phyloP scores from a whole-genome alignment of 2,113 vertebrate species.

The Toxostoma redivivum region DNA sequence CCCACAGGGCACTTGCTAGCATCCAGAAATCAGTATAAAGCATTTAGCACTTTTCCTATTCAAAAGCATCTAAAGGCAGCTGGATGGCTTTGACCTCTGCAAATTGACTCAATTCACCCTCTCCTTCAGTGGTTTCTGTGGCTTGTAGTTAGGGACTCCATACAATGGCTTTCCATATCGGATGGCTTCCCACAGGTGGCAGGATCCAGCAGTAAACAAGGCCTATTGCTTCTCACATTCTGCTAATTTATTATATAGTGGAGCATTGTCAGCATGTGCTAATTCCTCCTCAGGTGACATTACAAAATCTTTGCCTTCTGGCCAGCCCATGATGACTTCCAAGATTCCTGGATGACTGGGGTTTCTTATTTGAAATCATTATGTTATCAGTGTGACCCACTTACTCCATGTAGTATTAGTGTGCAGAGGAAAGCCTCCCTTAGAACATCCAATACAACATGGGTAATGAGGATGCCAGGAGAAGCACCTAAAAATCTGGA shows the following conservation, averaged over 20 bases:
- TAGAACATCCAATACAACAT: not conserved
- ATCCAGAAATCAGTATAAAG: not conserved
- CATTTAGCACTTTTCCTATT: not conserved
- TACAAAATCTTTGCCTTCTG: not conserved
- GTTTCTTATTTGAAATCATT: not conserved
- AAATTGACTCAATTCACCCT: fast-evolving
- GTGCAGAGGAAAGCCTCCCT: not conserved
- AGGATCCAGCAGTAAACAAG: not conserved
- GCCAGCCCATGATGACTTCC: not conserved
- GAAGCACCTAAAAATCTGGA: not conserved
- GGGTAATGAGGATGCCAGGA: not conserved
- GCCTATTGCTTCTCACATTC: fast-evolving
- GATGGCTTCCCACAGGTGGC: not conserved
- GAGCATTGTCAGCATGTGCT: not conserved
- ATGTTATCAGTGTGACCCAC: not conserved
- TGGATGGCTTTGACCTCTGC: not conserved
- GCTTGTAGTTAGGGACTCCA: not conserved
- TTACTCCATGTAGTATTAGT: not conserved
- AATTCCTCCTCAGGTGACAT: not conserved
- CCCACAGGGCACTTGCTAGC: not conserved
- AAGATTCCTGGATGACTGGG: not conserved
- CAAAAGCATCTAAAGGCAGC: not conserved
- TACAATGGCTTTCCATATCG: not conserved
- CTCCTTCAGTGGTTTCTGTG: not conserved
- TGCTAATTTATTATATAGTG: not conserved